phyloP scores from a whole-genome alignment of 1,140 invertebrate species.

The Psix sp. region DNA sequence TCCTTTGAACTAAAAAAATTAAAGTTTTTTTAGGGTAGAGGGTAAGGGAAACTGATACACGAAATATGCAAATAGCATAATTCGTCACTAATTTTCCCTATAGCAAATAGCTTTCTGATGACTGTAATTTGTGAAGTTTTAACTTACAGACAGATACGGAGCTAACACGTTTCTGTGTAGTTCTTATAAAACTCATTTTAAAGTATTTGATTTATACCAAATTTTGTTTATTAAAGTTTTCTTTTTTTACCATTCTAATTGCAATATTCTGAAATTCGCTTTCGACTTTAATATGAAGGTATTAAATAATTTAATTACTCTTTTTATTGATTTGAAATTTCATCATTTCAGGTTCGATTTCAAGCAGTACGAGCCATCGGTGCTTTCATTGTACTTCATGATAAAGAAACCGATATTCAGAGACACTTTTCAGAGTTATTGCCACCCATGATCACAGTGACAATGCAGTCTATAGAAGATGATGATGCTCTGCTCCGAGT shows the following conservation, averaged over 20 bases:
- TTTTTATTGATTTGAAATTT: background rate
- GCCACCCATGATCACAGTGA: slow-evolving; percentile 83
- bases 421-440: slow-evolving; percentile 92
- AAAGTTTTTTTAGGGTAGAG: no score
- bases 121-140: slow-evolving; percentile 75
- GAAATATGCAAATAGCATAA: slow-evolving; percentile 46
- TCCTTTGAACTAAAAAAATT: no score
- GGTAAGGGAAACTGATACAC: slow-evolving; percentile 73
- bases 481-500: slow-evolving; percentile 94
- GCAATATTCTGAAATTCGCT: no score
- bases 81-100: slow-evolving; percentile 70
- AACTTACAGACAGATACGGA: slow-evolving; percentile 77
- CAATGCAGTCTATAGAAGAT: slow-evolving; percentile 88
- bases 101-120: slow-evolving; percentile 73
- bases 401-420: slow-evolving; percentile 91
- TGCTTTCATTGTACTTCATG: slow-evolving; percentile 93
- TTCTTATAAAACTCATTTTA: background rate
- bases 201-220: no score
- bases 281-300: no score
- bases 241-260: no score
- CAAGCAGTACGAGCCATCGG: slow-evolving; percentile 88
- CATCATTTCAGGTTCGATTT: slow-evolving; percentile 28
- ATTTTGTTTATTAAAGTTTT: no score
- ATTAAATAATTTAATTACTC: no score
- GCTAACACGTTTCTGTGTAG: slow-evolving; percentile 63